Evolutionary conservation across 2,888 invertebrate species (phyloP).

Genomic region (Cenopis cana): DNA sequence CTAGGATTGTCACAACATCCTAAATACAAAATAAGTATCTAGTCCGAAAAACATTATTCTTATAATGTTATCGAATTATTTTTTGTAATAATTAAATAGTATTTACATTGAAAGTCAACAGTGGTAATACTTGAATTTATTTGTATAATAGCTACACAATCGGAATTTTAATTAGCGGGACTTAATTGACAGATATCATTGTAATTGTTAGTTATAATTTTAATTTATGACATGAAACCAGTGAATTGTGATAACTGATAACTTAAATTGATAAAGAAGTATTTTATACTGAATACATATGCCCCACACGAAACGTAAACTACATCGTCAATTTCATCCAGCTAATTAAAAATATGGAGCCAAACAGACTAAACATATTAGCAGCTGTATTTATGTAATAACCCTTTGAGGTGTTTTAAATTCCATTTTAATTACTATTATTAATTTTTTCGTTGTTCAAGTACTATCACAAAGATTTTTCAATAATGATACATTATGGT

Average conservation of each 20-base stretch:
- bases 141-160: constrained; percentile 12
- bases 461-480: constrained; percentile 19
- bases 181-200: not conserved
- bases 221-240: not conserved
- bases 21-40: constrained; percentile 36
- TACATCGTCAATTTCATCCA: not conserved
- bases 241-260: constrained; percentile 4
- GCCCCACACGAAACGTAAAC: not conserved
- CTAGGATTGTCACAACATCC: constrained; percentile 33
- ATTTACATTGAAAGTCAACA: constrained; percentile 17
- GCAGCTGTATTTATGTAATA: not conserved
- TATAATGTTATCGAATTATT: constrained; percentile 37
- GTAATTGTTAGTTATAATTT: not conserved
- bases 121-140: constrained; percentile 29
- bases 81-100: constrained; percentile 36
- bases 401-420: not conserved
- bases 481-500: constrained; percentile 29
- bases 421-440: not conserved
- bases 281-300: not conserved
- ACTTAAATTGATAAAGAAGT: not conserved
- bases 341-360: not conserved
- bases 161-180: constrained; percentile 10
- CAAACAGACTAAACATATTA: not conserved
- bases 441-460: constrained; percentile 23
- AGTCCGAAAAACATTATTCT: constrained; percentile 38